Evolutionary conservation across 2,797 vertebrate species (phyloP).

Genomic region (Bovichtus variegatus): DNA sequence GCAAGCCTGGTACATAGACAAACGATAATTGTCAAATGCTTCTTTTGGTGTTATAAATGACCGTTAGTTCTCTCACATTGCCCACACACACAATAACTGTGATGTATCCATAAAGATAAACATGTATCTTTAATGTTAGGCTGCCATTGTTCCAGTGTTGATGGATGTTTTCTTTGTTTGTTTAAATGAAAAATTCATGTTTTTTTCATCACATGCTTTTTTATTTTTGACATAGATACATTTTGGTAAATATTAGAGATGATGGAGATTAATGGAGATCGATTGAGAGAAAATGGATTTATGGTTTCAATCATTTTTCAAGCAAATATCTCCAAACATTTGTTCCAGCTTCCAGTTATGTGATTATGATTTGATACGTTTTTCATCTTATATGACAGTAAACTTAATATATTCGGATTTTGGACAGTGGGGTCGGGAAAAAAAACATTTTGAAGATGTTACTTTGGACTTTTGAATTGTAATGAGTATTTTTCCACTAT

Average conservation of each 20-base stretch:
- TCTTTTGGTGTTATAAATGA: constrained; percentile 28
- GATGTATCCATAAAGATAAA: constrained; percentile 1
- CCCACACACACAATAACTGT: constrained; percentile 2
- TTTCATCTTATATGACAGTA: background rate
- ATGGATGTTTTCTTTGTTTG: background rate
- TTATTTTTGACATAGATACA: background rate
- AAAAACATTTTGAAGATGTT: background rate
- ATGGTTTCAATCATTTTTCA: no score
- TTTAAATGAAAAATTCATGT: background rate
- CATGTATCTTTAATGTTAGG: constrained; percentile 1
- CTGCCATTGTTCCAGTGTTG: background rate
- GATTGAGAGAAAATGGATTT: background rate
- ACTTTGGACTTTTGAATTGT: background rate
- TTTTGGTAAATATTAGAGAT: background rate
- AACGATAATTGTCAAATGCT: constrained; percentile 31
- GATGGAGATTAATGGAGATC: background rate
- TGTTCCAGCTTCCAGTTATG: background rate
- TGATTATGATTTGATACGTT: background rate
- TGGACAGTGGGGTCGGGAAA: background rate
- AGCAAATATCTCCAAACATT: background rate
- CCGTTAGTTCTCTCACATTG: background rate
- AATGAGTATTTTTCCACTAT: background rate
- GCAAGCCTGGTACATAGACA: constrained; percentile 22
- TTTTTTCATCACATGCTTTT: background rate
- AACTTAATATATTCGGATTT: background rate